A percentile compares a stretch with the other conserved stretches of the same genome.
Conservation (phyloP, 2,888 invertebrate species). For the Noctua janthina region DNA sequence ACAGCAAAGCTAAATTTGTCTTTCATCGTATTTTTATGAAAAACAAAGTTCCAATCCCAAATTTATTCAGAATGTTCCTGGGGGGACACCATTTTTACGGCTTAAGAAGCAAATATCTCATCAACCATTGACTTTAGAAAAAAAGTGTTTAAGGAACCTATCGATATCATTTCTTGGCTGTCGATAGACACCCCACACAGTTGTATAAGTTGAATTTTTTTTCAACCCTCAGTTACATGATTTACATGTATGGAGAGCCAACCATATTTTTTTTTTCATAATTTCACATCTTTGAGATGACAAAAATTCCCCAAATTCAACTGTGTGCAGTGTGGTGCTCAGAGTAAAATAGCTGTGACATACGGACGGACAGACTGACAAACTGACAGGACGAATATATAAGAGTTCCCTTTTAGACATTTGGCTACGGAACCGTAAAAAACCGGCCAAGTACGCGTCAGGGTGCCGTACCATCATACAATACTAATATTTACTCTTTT, state of each 20-base stretch:
- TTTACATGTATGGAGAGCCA: too few relatives aligned
- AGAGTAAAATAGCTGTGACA: neutral
- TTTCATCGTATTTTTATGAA: neutral
- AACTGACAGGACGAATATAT: neutral
- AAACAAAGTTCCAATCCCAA: neutral
- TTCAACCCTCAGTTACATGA: too few relatives aligned
- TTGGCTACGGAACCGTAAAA: neutral
- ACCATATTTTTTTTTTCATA: neutral
- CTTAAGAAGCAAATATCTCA: too few relatives aligned
- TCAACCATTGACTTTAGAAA: too few relatives aligned
- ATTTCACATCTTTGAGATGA: neutral
- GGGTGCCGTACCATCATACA: neutral
- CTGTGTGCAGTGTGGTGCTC: too few relatives aligned
- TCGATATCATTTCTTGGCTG: too few relatives aligned
- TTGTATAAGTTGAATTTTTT: too few relatives aligned
- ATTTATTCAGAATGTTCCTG: neutral
- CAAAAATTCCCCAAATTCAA: too few relatives aligned
- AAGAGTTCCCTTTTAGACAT: neutral
- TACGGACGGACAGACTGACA: neutral
- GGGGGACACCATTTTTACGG: neutral
- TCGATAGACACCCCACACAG: too few relatives aligned
- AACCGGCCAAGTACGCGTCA: neutral
- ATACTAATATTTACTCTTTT: too few relatives aligned
- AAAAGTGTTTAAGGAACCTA: too few relatives aligned
- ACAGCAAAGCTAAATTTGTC: neutral